Evolutionary conservation across 2,888 invertebrate species (phyloP).

Genomic region (Pelosia muscerda): DNA sequence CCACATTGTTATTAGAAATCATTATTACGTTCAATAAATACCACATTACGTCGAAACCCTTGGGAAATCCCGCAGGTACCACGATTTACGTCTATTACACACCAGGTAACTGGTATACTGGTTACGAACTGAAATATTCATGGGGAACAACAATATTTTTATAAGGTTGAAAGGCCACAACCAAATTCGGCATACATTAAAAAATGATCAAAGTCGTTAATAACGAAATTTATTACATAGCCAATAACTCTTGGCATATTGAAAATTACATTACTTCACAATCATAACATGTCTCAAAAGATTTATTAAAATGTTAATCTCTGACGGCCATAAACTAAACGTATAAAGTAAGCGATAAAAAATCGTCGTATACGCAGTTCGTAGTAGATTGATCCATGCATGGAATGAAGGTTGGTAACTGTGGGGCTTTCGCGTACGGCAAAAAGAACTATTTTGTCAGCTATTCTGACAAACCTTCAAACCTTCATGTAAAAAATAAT

Average conservation of each 20-base stretch:
- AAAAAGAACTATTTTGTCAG: too few relatives aligned
- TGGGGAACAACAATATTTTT: not conserved
- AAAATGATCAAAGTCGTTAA: slow-evolving; percentile 6
- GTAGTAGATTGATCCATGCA: too few relatives aligned
- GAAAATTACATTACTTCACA: slow-evolving; percentile 33
- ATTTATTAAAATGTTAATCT: slow-evolving; percentile 48
- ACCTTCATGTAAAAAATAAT: too few relatives aligned
- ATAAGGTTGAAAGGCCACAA: not conserved
- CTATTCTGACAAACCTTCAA: too few relatives aligned
- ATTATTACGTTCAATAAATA: not conserved
- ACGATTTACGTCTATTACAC: too few relatives aligned
- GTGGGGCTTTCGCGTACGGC: too few relatives aligned
- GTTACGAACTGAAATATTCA: slow-evolving; percentile 4
- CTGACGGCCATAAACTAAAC: slow-evolving; percentile 18
- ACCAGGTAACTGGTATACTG: not conserved
- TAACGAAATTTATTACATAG: slow-evolving; percentile 35
- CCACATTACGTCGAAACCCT: too few relatives aligned
- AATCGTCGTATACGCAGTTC: slow-evolving; percentile 35
- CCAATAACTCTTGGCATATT: slow-evolving; percentile 33
- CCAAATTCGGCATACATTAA: not conserved
- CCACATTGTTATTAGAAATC: not conserved
- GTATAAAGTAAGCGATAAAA: slow-evolving; percentile 40
- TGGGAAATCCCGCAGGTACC: too few relatives aligned
- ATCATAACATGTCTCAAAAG: slow-evolving; percentile 41
- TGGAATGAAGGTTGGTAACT: too few relatives aligned